phyloP scores from a whole-genome alignment of 2,888 invertebrate species.

The Rhimphoctona megacephalus region DNA sequence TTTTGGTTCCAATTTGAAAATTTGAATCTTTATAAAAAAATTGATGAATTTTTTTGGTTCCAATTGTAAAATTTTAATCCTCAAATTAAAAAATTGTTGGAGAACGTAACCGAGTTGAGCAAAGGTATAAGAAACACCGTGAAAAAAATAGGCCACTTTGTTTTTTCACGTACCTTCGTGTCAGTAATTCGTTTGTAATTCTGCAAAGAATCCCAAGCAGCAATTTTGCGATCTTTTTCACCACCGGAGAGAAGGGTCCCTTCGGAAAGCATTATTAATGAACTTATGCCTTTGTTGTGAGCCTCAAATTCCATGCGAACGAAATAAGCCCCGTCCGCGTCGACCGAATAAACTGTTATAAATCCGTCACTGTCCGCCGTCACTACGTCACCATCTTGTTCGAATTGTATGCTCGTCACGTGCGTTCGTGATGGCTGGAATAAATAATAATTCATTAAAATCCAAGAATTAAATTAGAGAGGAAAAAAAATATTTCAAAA shows the following conservation, averaged over 20 bases:
- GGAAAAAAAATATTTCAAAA: not conserved
- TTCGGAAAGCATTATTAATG: slow-evolving; percentile 94
- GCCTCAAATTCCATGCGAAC: slow-evolving; percentile 96
- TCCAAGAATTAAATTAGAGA: not conserved
- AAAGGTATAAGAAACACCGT: not conserved
- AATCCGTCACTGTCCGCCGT: slow-evolving; percentile 97
- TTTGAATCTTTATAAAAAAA: too few species aligned
- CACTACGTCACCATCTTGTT: slow-evolving; percentile 96
- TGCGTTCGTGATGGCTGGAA: slow-evolving; percentile 92
- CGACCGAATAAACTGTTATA: slow-evolving; percentile 95
- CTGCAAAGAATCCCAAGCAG: slow-evolving; percentile 96
- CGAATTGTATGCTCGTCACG: slow-evolving; percentile 95
- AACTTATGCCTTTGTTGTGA: slow-evolving; percentile 94
- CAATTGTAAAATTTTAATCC: too few species aligned
- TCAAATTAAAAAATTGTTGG: too few species aligned
- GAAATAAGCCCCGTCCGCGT: slow-evolving; percentile 95
- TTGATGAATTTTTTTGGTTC: not conserved
- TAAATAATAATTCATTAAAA: slow-evolving; percentile 37
- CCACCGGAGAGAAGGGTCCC: slow-evolving; percentile 96
- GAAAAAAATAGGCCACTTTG: not conserved
- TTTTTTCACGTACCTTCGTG: slow-evolving; percentile 88
- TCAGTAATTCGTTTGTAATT: slow-evolving; percentile 96
- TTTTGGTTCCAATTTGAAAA: too few species aligned
- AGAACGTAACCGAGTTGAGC: not conserved
- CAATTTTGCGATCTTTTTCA: slow-evolving; percentile 95